Evolutionary conservation across 2,888 invertebrate species (phyloP).

Genomic region (Dynastes tityus): DNA sequence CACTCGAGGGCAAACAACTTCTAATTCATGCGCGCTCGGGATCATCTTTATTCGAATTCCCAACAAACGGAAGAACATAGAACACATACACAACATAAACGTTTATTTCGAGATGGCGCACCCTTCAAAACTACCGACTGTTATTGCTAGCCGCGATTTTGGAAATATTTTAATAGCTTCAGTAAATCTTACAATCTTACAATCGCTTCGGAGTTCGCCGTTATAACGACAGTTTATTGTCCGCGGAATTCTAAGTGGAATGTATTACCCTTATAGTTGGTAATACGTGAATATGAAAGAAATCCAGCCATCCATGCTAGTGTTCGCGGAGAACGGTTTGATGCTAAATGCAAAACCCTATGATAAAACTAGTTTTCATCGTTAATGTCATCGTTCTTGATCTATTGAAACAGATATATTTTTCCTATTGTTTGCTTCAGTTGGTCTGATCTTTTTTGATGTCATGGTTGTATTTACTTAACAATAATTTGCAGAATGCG

Average conservation of each 20-base stretch:
- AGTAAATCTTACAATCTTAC: slow-evolving; percentile 16
- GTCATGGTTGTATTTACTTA: too few relatives aligned
- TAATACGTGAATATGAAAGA: background rate
- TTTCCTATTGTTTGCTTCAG: too few relatives aligned
- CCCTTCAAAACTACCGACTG: slow-evolving; percentile 4
- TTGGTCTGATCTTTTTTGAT: too few relatives aligned
- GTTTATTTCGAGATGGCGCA: background rate
- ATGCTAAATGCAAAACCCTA: too few relatives aligned
- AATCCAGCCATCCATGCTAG: background rate
- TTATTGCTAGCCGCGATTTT: background rate
- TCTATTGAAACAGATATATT: too few relatives aligned
- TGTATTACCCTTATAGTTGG: background rate
- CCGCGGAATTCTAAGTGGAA: slow-evolving; percentile 15
- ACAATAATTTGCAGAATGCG: too few relatives aligned
- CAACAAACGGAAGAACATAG: background rate
- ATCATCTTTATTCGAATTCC: slow-evolving; percentile 12
- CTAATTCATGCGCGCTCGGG: slow-evolving; percentile 3
- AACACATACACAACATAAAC: slow-evolving; percentile 10
- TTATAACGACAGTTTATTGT: slow-evolving; percentile 8
- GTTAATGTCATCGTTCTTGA: too few relatives aligned
- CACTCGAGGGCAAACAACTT: slow-evolving; percentile 28
- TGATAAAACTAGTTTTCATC: too few relatives aligned
- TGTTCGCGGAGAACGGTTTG: too few relatives aligned
- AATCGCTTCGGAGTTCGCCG: background rate
- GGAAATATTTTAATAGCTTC: slow-evolving; percentile 41